phyloP scores from a whole-genome alignment of 2,113 vertebrate genomes.

The Gracilinanus agilis region DNA sequence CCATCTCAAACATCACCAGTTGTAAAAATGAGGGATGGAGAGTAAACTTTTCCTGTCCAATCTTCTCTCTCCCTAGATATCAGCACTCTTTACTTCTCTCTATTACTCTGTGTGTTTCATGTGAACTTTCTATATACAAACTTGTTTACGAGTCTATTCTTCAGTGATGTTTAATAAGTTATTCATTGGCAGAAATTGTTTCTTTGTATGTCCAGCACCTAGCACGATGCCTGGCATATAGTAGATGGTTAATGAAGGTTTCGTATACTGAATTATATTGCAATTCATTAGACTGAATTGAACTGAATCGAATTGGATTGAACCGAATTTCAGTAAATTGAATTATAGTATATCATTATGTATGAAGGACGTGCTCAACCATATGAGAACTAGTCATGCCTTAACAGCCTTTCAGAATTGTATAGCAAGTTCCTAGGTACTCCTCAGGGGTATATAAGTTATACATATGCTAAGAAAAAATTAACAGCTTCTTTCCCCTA shows the following conservation, averaged over 20 bases:
- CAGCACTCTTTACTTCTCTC: background rate
- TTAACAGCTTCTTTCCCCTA: conserved; percentile 3
- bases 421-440: background rate
- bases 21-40: background rate
- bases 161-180: background rate
- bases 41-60: background rate
- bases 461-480: conserved; percentile 39
- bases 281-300: background rate
- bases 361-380: background rate
- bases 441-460: conserved; percentile 6
- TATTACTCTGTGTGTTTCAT: background rate
- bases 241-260: background rate
- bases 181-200: background rate
- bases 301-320: background rate
- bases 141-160: background rate
- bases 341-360: background rate
- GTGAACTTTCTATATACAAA: background rate
- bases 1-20: background rate
- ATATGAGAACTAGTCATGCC: background rate
- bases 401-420: background rate
- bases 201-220: background rate
- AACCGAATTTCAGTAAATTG: background rate
- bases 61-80: background rate
- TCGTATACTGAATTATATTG: background rate
- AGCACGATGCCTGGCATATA: background rate